A percentile compares a stretch with the other conserved stretches of the same genome.
These are phyloP conservation scores for Criorhina ranunculi DNA, from an alignment of 2,888 invertebrate genomes.

Conservation along the genomic window DNA sequence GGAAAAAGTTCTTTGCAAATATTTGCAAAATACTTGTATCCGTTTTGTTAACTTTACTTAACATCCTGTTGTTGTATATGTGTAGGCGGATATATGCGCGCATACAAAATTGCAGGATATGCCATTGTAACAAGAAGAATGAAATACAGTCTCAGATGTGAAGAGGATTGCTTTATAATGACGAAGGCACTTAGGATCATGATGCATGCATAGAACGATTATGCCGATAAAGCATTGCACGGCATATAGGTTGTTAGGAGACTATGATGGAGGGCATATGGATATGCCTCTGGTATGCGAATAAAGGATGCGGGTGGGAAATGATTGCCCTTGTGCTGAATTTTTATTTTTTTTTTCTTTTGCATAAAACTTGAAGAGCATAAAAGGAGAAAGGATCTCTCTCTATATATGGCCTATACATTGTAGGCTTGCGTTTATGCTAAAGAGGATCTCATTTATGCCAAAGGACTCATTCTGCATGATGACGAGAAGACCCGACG, in stretches of 20 bases:
- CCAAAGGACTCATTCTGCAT: constrained; percentile 29
- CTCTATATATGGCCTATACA: constrained; percentile 16
- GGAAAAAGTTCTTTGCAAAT: constrained; percentile 76
- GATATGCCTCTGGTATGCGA: constrained; percentile 37
- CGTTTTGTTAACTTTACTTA: constrained; percentile 77
- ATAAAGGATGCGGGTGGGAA: constrained; percentile 67
- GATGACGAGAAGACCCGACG: constrained; percentile 36
- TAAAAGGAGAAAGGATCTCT: constrained; percentile 39
- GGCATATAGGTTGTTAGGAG: neutral
- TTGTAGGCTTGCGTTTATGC: constrained; percentile 51
- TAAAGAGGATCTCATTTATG: constrained; percentile 70
- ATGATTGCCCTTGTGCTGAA: constrained; percentile 72
- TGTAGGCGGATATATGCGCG: constrained; percentile 39
- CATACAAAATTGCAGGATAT: constrained; percentile 68
- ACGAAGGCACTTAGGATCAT: constrained; percentile 75
- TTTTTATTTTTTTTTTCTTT: constrained; percentile 45
- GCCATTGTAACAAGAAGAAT: constrained; percentile 73
- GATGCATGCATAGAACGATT: constrained; percentile 75
- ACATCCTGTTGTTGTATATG: constrained; percentile 70
- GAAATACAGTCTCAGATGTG: constrained; percentile 75
- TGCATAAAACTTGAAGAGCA: constrained; percentile 36
- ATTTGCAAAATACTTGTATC: constrained; percentile 77
- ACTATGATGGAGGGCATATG: constrained; percentile 12
- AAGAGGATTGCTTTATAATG: constrained; percentile 76
- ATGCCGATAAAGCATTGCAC: constrained; percentile 66